These are phyloP conservation scores for Timema cristinae DNA, from an alignment of 2,888 invertebrate genomes.

Conservation along the genomic window DNA sequence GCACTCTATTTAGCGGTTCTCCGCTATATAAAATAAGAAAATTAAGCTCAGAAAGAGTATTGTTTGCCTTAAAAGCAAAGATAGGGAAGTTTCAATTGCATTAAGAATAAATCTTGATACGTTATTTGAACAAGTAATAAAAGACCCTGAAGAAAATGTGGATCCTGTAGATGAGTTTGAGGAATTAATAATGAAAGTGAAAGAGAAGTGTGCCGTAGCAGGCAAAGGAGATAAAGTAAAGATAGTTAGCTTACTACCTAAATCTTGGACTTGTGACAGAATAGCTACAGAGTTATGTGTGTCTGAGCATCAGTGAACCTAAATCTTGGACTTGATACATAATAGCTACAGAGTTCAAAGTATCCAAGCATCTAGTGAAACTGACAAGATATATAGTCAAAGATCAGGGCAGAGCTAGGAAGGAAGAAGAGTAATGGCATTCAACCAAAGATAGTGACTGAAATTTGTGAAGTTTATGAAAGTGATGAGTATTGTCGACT, in stretches of 20 bases:
- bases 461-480: background rate
- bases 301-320: background rate
- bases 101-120: background rate
- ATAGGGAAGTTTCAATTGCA: background rate
- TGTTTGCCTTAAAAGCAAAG: background rate
- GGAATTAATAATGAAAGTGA: background rate
- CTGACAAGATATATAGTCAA: slow-evolving; percentile 4
- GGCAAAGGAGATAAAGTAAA: background rate
- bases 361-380: background rate
- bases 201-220: background rate
- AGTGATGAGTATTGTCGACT: background rate
- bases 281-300: background rate
- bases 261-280: background rate
- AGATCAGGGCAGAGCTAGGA: slow-evolving; percentile 8
- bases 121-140: background rate
- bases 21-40: slow-evolving; percentile 3
- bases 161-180: slow-evolving; percentile 3
- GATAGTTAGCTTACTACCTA: slow-evolving; percentile 2
- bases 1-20: background rate
- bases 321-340: background rate
- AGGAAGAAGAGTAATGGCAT: slow-evolving; percentile 1
- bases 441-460: slow-evolving; percentile 5
- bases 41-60: background rate
- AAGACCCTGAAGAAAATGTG: background rate
- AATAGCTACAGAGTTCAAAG: slow-evolving; percentile 6